phyloP scores from a whole-genome alignment of 2,113 vertebrate genomes.

The Kryptolebias marmoratus region DNA sequence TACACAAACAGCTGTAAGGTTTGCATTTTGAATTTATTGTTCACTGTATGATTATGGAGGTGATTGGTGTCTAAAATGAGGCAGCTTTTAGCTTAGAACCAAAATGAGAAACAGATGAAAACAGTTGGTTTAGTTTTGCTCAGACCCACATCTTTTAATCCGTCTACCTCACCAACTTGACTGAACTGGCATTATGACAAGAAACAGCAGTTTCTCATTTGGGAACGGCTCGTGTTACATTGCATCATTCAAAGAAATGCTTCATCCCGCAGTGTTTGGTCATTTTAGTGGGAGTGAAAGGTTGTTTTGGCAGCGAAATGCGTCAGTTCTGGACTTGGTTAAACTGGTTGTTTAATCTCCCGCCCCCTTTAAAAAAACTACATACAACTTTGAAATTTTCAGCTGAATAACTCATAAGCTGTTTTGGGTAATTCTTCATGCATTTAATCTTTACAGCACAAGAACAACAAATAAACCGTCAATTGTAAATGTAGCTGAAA shows the following conservation, averaged over 20 bases:
- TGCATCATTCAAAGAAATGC: not conserved
- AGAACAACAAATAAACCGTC: not conserved
- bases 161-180: not conserved
- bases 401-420: not conserved
- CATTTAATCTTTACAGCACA: no score
- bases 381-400: not conserved
- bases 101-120: not conserved
- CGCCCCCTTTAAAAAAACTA: not conserved
- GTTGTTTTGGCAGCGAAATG: not conserved
- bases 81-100: not conserved
- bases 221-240: not conserved
- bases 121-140: not conserved
- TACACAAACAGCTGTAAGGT: not conserved
- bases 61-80: no score
- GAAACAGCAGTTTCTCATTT: conserved; percentile 3
- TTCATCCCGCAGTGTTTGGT: not conserved
- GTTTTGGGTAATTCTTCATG: no score
- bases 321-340: not conserved
- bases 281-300: not conserved
- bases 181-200: not conserved
- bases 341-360: not conserved
- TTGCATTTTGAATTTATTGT: no score
- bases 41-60: no score
- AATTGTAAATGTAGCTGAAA: not conserved
- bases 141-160: not conserved